Base-by-base conservation (phyloP, 2,113 vertebrate species). In the Gallinago jamesoni region DNA sequence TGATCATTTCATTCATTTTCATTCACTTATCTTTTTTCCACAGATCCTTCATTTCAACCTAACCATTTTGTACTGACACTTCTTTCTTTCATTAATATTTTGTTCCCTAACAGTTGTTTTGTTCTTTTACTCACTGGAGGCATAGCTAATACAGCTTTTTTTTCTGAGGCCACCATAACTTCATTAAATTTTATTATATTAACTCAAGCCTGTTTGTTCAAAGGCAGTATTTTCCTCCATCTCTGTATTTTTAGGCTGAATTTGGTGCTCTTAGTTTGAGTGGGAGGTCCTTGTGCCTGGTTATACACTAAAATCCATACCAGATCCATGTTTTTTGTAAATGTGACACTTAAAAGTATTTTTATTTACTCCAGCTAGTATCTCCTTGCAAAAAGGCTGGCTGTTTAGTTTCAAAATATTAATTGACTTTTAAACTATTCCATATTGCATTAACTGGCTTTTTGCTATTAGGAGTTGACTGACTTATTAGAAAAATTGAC, bases 351-450 rank as follows among this genome's bases (percentile, higher is more conserved):
- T 76, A 75, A 84, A 93, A 82, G 72, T 87, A 78, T 89, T 97
- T 96, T 87, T 87, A 89, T 94, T 92, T 96, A 94, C 37, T 72
- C 14, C 1, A 2, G 33, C 37, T 89, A 84, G 66, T 97, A 97
- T 95, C 97, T 97, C 93, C 97, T 98, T 97, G 95, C 96, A 97
- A 98, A 97, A 96, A 97, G 90, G 69, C 96, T 97, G 96, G 96
- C 97, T 98, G 97, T 95, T 98, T 81, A 96, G 97, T 97, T 98
- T 98, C 97, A 98, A 98, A 96, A 96, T 98, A 98, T 97, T 97
- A 98, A 98, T 94, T 97, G 98, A 97, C 95, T 97, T 98, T 97
- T 98, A 98, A 98, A 97, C 93, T 94, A 97, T 97, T 97, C 97
- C 97, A 96, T 95, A 98, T 97, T 98, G 90, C 96, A 97, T 97